Evolutionary conservation across 2,113 vertebrate species (phyloP), one percentile per base, ranked within the genome.

Genomic region (Chroicocephalus ridibundus): DNA sequence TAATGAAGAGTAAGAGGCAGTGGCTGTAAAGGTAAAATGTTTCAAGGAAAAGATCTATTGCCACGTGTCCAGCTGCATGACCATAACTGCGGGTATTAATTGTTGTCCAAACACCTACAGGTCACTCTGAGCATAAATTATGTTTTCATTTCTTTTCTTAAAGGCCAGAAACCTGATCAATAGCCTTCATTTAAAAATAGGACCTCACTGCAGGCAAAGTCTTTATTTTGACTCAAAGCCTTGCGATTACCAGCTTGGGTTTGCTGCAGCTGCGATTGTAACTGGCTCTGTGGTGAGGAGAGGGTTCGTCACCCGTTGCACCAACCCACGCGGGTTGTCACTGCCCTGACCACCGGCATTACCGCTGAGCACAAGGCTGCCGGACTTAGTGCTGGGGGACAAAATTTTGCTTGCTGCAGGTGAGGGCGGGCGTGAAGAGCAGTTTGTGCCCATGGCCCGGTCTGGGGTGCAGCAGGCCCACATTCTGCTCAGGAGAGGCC

Each of bases 141-240:
- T 15, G 24, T 20, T 93, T 89, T 90, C 22, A 62, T 82, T 94
- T 87, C 26, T 93, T 92, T 85, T 51, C 89, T 97, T 82, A 85
- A 93, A 91, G 75, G 62, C 75, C 74, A 66, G 62, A 64, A 91
- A 93, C 13, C 52, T 82, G 72, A 91, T 89, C 92, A 93, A 89
- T 94, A 89, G 68, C 89, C 40, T 85, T 85, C 61, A 82, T 89
- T 89, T 93, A 32, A 77, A 95, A 95, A 34, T 22, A 95, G 42
- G 40, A 38, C 52, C 31, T 91, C 47, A 14, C 64, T 61, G 47
- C 47, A 78, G 82, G 65, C 57, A 31, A 77, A 64, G 36, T 66
- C 36, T 77, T 62, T 31, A 25, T 47, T 78, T 93, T 75, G 47
- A 52, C 47, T 64, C 72, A 40, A 76, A 64, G 32, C n/a, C 70